A percentile compares a stretch with the other conserved stretches of the same genome.
Conservation (phyloP, 2,113 vertebrate genomes). For the Chionis minor region DNA sequence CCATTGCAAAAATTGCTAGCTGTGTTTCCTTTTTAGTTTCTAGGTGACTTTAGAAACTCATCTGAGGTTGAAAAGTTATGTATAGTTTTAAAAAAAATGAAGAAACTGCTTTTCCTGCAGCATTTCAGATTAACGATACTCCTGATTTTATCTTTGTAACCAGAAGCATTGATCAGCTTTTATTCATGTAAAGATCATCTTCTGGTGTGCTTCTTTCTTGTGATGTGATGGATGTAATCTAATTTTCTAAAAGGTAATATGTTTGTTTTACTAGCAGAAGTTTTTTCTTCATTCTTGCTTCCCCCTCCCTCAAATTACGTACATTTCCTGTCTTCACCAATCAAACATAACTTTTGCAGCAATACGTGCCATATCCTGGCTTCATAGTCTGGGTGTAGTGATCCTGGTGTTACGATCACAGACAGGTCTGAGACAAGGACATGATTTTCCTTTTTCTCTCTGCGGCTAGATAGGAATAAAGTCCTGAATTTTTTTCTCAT, state of each 20-base stretch:
- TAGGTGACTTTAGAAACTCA: constrained; percentile 49
- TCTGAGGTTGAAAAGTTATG: constrained; percentile 8
- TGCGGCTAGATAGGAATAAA: not conserved
- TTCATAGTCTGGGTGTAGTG: not conserved
- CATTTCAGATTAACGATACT: constrained; percentile 23
- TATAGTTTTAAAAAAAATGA: not conserved
- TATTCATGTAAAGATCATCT: constrained; percentile 20
- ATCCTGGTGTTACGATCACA: not conserved
- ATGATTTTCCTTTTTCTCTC: not conserved
- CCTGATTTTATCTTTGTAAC: constrained; percentile 8
- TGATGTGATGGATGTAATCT: not conserved
- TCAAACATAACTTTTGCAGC: not conserved
- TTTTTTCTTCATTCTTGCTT: not conserved
- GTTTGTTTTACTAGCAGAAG: not conserved
- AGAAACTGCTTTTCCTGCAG: not conserved
- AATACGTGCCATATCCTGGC: not conserved
- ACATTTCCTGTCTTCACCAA: not conserved
- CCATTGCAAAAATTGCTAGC: constrained; percentile 5
- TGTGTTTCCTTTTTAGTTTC: constrained; percentile 33
- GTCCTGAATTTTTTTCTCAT: not conserved
- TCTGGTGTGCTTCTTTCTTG: not conserved
- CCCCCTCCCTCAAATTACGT: not conserved
- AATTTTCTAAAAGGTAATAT: not conserved
- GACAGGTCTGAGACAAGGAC: not conserved
- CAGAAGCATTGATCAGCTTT: constrained; percentile 35